Conservation (phyloP, 2,888 invertebrate species). For the Trilocha varians region DNA sequence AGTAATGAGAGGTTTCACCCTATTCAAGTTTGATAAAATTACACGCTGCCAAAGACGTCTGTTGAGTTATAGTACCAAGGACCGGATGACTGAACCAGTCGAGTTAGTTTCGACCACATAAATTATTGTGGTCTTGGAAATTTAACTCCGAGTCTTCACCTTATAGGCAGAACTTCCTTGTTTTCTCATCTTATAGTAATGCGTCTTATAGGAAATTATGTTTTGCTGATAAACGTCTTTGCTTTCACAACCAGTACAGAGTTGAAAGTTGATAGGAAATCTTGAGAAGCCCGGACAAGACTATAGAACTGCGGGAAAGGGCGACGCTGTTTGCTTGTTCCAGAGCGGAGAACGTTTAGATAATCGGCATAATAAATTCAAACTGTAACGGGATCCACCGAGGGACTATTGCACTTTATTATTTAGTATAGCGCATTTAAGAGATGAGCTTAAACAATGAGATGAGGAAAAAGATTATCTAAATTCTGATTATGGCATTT, state of each 20-base stretch:
- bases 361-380: slow-evolving; percentile 23
- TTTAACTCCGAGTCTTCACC: not conserved
- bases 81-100: slow-evolving; percentile 24
- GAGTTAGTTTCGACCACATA: slow-evolving; percentile 27
- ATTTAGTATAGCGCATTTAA: not conserved
- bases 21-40: slow-evolving; percentile 48
- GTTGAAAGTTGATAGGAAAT: slow-evolving; percentile 62
- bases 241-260: slow-evolving; percentile 48
- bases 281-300: slow-evolving; percentile 48
- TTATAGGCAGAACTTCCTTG: slow-evolving; percentile 14
- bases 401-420: not conserved
- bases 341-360: slow-evolving; percentile 13
- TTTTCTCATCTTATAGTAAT: slow-evolving; percentile 29
- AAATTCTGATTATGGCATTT: no score
- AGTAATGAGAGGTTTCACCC: slow-evolving; percentile 56
- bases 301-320: slow-evolving; percentile 36
- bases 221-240: slow-evolving; percentile 41
- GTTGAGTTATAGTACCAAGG: slow-evolving; percentile 28
- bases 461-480: no score
- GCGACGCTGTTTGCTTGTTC: slow-evolving; percentile 22
- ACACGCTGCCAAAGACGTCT: slow-evolving; percentile 33
- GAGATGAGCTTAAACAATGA: not conserved
- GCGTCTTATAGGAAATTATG: slow-evolving; percentile 43
- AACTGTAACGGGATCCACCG: slow-evolving; percentile 1
- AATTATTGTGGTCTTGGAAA: slow-evolving; percentile 16